A percentile compares a stretch with the other conserved stretches of the same genome.
These are phyloP conservation scores for Lates calcarifer DNA, from an alignment of 2,113 vertebrate genomes.

Conservation along the genomic window DNA sequence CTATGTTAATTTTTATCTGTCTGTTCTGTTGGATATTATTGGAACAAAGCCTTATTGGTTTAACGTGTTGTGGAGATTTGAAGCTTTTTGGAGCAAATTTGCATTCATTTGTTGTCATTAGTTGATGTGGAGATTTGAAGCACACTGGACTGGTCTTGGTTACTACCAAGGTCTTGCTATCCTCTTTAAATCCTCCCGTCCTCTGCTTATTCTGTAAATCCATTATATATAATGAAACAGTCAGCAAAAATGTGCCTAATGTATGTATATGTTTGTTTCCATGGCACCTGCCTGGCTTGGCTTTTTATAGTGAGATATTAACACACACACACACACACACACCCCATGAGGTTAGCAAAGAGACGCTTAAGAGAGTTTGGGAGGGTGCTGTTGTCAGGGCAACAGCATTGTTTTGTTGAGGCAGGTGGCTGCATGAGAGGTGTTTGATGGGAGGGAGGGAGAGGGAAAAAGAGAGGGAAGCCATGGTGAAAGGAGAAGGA, in stretches of 20 bases:
- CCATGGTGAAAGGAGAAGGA: constrained; percentile 26
- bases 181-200: neutral
- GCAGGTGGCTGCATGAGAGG: constrained; percentile 69
- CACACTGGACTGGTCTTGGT: neutral
- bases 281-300: constrained; percentile 35
- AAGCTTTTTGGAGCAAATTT: neutral
- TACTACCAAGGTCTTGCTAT: neutral
- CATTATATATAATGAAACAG: neutral
- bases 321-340: constrained; percentile 26
- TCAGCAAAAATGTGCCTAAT: neutral
- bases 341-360: constrained; percentile 46
- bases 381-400: constrained; percentile 73
- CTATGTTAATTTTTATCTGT: neutral
- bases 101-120: neutral
- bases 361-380: constrained; percentile 53
- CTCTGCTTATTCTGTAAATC: neutral
- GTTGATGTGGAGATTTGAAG: constrained; percentile 18
- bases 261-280: constrained; percentile 45
- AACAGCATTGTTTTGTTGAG: constrained; percentile 75
- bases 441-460: constrained; percentile 50
- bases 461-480: constrained; percentile 60
- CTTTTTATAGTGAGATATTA: constrained; percentile 59
- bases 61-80: neutral
- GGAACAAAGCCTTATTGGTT: neutral
- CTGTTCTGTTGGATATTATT: neutral